Evolutionary conservation across 2,113 vertebrate genomes (phyloP).

Genomic region (Rhynchomys soricoides): DNA sequence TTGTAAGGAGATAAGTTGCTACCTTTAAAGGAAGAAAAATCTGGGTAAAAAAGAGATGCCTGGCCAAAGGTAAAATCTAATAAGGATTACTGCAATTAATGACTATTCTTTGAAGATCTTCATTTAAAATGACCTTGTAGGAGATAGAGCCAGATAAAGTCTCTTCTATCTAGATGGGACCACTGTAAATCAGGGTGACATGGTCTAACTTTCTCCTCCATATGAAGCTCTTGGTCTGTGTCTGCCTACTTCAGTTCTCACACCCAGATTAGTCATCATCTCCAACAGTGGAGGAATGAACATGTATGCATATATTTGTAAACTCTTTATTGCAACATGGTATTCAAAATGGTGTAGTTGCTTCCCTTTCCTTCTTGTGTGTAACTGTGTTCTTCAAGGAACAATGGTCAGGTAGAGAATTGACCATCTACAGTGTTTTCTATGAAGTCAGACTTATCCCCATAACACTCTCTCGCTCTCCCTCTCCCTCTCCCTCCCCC

Average conservation of each 20-base stretch:
- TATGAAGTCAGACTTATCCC: neutral
- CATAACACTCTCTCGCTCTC: neutral
- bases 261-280: neutral
- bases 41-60: neutral
- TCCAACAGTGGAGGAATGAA: neutral
- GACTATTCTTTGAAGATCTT: neutral
- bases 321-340: neutral
- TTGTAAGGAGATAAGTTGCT: slow-evolving; percentile 42
- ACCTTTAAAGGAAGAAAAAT: neutral
- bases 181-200: neutral
- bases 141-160: neutral
- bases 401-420: neutral
- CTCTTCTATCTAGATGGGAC: neutral
- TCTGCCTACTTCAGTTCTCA: neutral
- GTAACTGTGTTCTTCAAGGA: neutral
- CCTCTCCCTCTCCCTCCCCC: neutral
- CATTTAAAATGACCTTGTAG: fast-evolving
- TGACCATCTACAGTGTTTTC: neutral
- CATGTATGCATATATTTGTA: neutral
- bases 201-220: neutral
- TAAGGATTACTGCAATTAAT: neutral
- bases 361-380: neutral
- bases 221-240: neutral
- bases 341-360: neutral
- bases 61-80: neutral